Evolutionary conservation across 2,888 invertebrate species (phyloP), one percentile per base, ranked within the genome.

Genomic region (Brachypterus glaber): DNA sequence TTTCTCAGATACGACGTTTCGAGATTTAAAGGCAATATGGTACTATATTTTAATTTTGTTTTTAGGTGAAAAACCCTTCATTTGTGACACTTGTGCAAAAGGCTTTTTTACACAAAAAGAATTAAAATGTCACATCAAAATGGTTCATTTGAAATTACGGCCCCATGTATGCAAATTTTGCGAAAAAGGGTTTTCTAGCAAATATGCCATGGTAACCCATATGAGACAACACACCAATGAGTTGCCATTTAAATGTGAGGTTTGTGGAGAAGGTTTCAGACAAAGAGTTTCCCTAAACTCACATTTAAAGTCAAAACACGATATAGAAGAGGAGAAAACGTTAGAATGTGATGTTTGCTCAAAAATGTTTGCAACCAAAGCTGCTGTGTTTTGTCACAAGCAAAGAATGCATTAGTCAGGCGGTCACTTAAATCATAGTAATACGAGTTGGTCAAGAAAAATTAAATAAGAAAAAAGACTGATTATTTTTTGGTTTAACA

Each of bases 201-300:
- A 49, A 36, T 53, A 53, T 38, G 55, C 57, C 1, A 25, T 54
- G 13, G 48, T 46, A 8, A 59, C 57, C 1, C 58, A 59, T 33
- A 49, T 53, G 15, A 41, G 58, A 11, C 57, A 57, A 35, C 58
- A 59, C 34, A 59, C 58, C 2, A 54, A 55, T 29, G 54, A 55
- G 24, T 50, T 54, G 7, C 58, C 58, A 1, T 57, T 51, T 29
- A 49, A 49, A 11, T 58, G 58, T 33, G 47, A 47, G 16, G 37
- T 54, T 17, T 58, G 58, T 32, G 51, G 49, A 2, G 51, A 55
- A 24, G 53, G 57, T 21, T 58, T 58, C 35, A 43, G 59, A 31
- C 59, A 59, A 37, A 58, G 57, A 30, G 57, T 59, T 1, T 59
- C 59, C 0, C 39, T 59, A 34, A 45, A 48, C 21, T 49, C 54